Percentiles rank a stretch among this genome's conserved stretches.
These are phyloP conservation scores for Tylochromis polylepis DNA, from an alignment of 2,113 vertebrate genomes.

Conservation along the genomic window DNA sequence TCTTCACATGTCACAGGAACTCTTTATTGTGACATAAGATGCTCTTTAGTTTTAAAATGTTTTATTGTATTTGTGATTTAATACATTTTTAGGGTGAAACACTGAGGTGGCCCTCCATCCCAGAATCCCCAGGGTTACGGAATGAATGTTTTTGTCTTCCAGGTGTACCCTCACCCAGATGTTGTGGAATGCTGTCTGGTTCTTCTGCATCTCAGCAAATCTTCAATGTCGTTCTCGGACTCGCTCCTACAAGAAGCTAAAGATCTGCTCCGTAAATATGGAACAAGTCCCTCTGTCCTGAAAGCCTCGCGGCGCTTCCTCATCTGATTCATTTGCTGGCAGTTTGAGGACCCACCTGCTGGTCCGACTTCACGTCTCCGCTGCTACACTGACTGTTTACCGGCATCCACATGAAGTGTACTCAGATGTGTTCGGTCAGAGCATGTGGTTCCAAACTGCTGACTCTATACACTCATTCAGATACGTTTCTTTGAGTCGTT, in stretches of 20 bases:
- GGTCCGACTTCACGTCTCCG: not conserved
- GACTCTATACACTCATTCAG: not conserved
- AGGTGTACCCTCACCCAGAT: constrained; percentile 83
- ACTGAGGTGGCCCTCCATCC: no score
- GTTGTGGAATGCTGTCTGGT: constrained; percentile 90
- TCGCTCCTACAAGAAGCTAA: constrained; percentile 63
- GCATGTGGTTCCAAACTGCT: accelerated
- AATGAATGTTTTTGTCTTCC: not conserved
- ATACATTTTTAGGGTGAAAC: not conserved
- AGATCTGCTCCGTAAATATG: constrained; percentile 72
- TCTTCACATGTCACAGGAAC: not conserved
- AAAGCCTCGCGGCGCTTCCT: constrained; percentile 62
- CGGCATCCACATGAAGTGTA: not conserved
- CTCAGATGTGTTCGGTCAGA: not conserved
- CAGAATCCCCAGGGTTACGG: not conserved
- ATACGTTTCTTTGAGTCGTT: not conserved
- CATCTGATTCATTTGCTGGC: not conserved
- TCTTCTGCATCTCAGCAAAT: constrained; percentile 72
- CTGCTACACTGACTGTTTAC: not conserved
- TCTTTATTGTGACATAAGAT: not conserved
- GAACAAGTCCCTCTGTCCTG: not conserved
- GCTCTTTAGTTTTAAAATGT: accelerated
- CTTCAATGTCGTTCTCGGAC: constrained; percentile 38
- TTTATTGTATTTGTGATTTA: not conserved
- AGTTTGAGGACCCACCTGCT: not conserved